A percentile compares a stretch with the other conserved stretches of the same genome.
Conservation (phyloP, 1,140 invertebrate species). For the Drosophila baimaii region DNA sequence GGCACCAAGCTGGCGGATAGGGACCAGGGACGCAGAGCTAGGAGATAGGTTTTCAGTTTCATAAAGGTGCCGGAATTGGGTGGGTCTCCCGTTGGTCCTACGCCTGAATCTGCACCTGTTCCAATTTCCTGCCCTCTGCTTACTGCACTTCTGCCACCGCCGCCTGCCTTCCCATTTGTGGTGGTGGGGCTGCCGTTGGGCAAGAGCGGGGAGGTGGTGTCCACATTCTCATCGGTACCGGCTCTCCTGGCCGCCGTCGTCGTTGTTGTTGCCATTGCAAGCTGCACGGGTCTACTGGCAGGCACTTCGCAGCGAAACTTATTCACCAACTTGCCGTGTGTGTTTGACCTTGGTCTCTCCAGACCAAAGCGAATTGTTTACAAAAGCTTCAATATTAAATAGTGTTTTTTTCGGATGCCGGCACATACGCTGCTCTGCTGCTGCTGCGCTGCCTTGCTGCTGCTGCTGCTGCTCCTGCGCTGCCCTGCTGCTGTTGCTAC, state of each 20-base stretch:
- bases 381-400: conserved; percentile 65
- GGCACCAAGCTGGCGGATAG: conserved; percentile 95
- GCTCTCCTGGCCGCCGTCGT: conserved; percentile 12
- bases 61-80: conserved; percentile 87
- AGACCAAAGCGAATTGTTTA: conserved; percentile 60
- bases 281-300: conserved; percentile 46
- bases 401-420: conserved; percentile 41
- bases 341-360: conserved; percentile 46
- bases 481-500: conserved; percentile 4
- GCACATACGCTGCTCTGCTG: conserved; percentile 35
- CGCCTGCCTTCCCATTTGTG: conserved; percentile 26
- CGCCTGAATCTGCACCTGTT: conserved; percentile 23
- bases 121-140: conserved; percentile 4
- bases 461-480: conserved; percentile 4
- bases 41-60: conserved; percentile 94
- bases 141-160: neutral
- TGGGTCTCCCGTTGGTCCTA: conserved; percentile 12
- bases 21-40: conserved; percentile 96
- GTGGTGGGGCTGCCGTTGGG: conserved; percentile 44
- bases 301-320: conserved; percentile 22
- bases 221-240: conserved; percentile 25
- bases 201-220: conserved; percentile 20
- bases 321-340: conserved; percentile 46
- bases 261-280: conserved; percentile 73
- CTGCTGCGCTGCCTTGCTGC: conserved; percentile 9